These are phyloP conservation scores for Cyclopterus lumpus DNA, from an alignment of 2,797 vertebrate genomes.

Conservation along the genomic window DNA sequence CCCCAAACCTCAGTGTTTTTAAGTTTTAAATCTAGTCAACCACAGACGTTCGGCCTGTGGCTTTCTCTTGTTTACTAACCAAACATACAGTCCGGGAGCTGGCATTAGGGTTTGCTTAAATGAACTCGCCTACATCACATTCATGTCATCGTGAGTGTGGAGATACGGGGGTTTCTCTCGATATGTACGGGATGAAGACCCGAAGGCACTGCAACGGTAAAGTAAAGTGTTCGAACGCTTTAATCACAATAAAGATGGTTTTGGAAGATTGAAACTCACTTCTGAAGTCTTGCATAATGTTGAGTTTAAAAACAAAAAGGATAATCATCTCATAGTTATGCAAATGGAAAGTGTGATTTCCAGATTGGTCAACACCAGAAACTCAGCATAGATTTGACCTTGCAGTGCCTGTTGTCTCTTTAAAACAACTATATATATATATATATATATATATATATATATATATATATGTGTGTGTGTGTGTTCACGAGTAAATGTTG, in stretches of 20 bases:
- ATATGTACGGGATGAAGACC: not conserved
- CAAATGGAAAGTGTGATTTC: conserved; percentile 5
- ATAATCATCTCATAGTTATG: not conserved
- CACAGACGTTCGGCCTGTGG: conserved; percentile 29
- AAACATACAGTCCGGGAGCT: conserved; percentile 19
- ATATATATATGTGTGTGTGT: not conserved
- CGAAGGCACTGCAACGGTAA: not conserved
- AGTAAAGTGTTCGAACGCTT: not conserved
- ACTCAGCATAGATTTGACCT: not conserved
- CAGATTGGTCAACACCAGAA: not conserved
- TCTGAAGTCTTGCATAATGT: not conserved
- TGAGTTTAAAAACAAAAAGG: not conserved
- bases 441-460: no score
- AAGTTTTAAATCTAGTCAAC: conserved; percentile 24
- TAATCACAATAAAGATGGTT: not conserved
- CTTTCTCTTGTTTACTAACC: conserved; percentile 23
- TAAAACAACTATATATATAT: not conserved
- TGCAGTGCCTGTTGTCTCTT: not conserved
- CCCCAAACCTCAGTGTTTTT: conserved; percentile 44
- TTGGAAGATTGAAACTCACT: not conserved
- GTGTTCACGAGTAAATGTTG: not conserved
- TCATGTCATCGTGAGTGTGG: conserved; percentile 5
- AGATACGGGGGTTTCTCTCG: not conserved
- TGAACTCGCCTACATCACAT: conserved; percentile 1
- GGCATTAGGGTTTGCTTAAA: conserved; percentile 16